A percentile compares a stretch with the other conserved stretches of the same genome.
Conservation (phyloP, 2,797 vertebrate genomes). For the Leptatherina wallacei region DNA sequence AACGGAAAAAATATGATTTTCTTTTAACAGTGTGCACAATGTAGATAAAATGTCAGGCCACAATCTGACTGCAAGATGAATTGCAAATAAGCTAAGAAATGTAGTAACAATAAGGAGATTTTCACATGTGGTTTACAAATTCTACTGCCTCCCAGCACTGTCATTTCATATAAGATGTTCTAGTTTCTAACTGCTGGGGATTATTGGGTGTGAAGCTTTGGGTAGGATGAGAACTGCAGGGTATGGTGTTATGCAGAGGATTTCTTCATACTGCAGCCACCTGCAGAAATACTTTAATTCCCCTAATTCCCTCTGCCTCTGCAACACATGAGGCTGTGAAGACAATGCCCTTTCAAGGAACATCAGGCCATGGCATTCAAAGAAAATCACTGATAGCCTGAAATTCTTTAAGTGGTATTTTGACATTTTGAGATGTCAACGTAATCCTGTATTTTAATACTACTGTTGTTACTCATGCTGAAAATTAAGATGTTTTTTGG, state of each 20-base stretch:
- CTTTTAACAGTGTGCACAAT: not conserved
- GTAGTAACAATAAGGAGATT: constrained; percentile 25
- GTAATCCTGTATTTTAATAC: not conserved
- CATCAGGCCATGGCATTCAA: constrained; percentile 8
- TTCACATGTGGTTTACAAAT: constrained; percentile 21
- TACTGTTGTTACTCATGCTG: too few species aligned
- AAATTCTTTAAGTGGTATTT: constrained; percentile 9
- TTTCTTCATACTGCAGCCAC: constrained; percentile 33
- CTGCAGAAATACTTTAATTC: constrained; percentile 26
- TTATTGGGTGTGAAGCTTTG: constrained; percentile 46
- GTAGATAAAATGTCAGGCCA: constrained; percentile 4
- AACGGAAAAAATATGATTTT: not conserved
- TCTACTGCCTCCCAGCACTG: constrained; percentile 15
- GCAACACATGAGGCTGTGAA: constrained; percentile 13
- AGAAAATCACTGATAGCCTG: not conserved
- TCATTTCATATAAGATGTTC: constrained; percentile 35
- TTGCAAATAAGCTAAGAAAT: constrained; percentile 27
- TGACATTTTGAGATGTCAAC: not conserved
- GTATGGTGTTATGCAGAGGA: constrained; percentile 30
- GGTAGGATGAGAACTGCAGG: constrained; percentile 42
- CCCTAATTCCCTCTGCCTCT: constrained; percentile 7
- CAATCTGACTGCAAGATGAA: not conserved
- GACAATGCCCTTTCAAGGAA: constrained; percentile 3
- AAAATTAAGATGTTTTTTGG: not conserved
- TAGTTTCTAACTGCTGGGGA: constrained; percentile 42